Conservation (phyloP, 2,113 vertebrate genomes). For the Lagopus leucura region DNA sequence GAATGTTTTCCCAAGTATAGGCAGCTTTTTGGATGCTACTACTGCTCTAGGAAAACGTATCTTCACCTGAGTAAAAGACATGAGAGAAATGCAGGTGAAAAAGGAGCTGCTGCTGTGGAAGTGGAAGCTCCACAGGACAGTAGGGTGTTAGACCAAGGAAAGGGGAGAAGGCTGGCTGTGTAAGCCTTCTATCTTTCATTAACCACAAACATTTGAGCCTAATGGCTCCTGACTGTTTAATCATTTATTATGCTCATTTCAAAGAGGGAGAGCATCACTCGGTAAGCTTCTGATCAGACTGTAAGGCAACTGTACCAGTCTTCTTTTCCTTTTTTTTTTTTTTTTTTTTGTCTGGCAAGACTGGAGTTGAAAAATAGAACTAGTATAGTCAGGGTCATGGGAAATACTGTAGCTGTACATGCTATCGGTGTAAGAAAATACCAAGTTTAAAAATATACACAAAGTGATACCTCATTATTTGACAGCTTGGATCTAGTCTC, state of each 20-base stretch:
- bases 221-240: neutral
- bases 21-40: neutral
- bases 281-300: neutral
- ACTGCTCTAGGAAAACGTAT: neutral
- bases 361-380: neutral
- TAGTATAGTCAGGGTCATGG: neutral
- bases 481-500: neutral
- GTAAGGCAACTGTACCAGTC: neutral
- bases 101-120: neutral
- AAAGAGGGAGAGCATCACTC: neutral
- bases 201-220: neutral
- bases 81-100: neutral
- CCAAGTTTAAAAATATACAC: neutral
- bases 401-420: neutral
- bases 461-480: neutral
- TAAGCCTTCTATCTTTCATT: neutral
- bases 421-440: neutral
- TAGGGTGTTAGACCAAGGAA: neutral
- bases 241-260: neutral
- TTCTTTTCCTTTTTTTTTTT: accelerated
- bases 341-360: neutral
- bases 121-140: neutral
- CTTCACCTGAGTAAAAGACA: neutral
- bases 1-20: neutral
- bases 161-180: neutral